These are phyloP conservation scores for Syngnathus scovelli DNA, from an alignment of 2,113 vertebrate species.

Conservation along the genomic window DNA sequence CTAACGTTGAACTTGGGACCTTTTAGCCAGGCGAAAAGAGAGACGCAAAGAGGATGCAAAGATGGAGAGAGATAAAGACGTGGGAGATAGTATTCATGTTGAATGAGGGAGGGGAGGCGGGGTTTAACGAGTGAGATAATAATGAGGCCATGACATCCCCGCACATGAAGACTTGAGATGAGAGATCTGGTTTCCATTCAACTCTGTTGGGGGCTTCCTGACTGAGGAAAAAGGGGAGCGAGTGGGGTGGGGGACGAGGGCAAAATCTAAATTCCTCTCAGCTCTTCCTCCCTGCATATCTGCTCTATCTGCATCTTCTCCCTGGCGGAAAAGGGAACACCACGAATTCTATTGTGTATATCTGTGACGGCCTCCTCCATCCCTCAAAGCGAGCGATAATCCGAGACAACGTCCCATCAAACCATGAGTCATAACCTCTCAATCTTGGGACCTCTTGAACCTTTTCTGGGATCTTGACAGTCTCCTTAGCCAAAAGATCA, in stretches of 20 bases:
- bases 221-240: slow-evolving; percentile 30
- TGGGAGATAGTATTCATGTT: slow-evolving; percentile 40
- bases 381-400: slow-evolving; percentile 26
- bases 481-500: slow-evolving; percentile 1
- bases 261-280: slow-evolving; percentile 33
- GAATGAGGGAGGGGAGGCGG: slow-evolving; percentile 8
- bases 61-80: slow-evolving; percentile 35
- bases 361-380: slow-evolving; percentile 25
- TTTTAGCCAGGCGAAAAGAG: not conserved
- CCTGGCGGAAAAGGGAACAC: not conserved
- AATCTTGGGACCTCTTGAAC: not conserved
- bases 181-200: slow-evolving; percentile 58
- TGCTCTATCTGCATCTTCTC: slow-evolving; percentile 27
- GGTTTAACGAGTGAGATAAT: slow-evolving; percentile 56
- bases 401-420: slow-evolving; percentile 31
- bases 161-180: slow-evolving; percentile 49
- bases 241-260: slow-evolving; percentile 6
- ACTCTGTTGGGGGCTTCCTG: slow-evolving; percentile 59
- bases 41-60: not conserved
- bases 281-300: slow-evolving; percentile 16
- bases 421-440: slow-evolving; percentile 6
- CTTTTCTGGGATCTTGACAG: slow-evolving; percentile 11
- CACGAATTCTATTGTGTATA: not conserved
- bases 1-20: slow-evolving; percentile 43
- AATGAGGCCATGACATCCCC: slow-evolving; percentile 62